A percentile compares a stretch with the other conserved stretches of the same genome.
phyloP scores from a whole-genome alignment of 2,888 invertebrate species.

The Napeogenes inachia region DNA sequence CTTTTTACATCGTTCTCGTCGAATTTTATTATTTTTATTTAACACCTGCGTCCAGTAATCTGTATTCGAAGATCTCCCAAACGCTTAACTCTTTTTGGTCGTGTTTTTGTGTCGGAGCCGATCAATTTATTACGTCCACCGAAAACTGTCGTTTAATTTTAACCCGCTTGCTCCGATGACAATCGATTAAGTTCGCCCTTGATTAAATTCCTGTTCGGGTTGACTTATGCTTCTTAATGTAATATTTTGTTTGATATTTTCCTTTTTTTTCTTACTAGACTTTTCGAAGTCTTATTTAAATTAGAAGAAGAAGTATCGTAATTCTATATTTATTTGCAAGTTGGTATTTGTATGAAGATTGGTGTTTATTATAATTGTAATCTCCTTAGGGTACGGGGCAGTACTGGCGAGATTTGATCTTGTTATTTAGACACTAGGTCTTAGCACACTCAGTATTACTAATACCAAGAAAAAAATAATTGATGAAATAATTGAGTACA shows the following conservation, averaged over 20 bases:
- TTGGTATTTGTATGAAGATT: conserved; percentile 17
- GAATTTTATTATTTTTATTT: conserved; percentile 77
- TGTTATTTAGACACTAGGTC: conserved; percentile 31
- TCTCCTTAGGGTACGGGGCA: conserved; percentile 27
- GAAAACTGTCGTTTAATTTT: conserved; percentile 74
- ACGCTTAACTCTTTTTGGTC: conserved; percentile 76
- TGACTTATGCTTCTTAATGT: conserved; percentile 7
- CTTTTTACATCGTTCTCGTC: conserved; percentile 66
- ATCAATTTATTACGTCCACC: conserved; percentile 65
- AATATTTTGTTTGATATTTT: conserved; percentile 10
- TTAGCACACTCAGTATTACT: not conserved
- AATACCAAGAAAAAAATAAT: not conserved
- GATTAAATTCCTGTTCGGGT: conserved; percentile 44
- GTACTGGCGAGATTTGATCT: conserved; percentile 38
- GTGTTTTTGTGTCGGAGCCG: conserved; percentile 57
- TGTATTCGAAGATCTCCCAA: conserved; percentile 74
- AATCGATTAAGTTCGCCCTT: conserved; percentile 66
- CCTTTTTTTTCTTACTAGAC: conserved; percentile 7
- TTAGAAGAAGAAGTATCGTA: too few relatives aligned
- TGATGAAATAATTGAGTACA: not conserved
- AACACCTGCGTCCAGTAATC: conserved; percentile 76
- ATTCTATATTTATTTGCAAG: conserved; percentile 9
- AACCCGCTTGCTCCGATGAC: conserved; percentile 57
- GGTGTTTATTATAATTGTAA: conserved; percentile 23
- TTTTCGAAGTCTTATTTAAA: not conserved